Evolutionary conservation across 2,113 vertebrate species (phyloP).

Genomic region (Notarius quadriscutis): DNA sequence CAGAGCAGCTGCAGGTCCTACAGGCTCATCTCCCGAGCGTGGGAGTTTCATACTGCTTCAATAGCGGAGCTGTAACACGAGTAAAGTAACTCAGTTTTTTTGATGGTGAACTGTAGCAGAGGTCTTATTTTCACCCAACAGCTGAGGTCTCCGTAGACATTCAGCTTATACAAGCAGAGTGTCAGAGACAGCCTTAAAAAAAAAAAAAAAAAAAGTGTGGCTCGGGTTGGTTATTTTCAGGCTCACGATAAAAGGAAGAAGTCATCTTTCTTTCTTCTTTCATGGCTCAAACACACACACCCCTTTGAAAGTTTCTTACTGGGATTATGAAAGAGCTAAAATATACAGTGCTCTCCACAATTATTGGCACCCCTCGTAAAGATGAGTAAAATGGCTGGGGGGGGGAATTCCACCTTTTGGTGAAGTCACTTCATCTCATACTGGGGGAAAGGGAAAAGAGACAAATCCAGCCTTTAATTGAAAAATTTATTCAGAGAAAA

Average conservation of each 20-base stretch:
- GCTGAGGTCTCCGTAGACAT: constrained; percentile 23
- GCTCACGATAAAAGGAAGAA: constrained; percentile 1
- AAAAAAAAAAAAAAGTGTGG: neutral
- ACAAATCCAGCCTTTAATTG: too few relatives aligned
- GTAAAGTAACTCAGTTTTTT: constrained; percentile 29
- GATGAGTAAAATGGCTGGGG: too few relatives aligned
- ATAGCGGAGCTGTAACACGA: constrained; percentile 16
- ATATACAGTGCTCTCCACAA: neutral
- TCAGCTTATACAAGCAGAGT: constrained; percentile 22
- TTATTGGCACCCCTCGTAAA: too few relatives aligned
- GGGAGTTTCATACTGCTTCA: constrained; percentile 17
- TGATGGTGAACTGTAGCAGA: constrained; percentile 9
- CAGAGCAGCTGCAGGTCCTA: neutral
- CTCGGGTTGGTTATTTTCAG: constrained; percentile 31
- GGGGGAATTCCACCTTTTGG: too few relatives aligned
- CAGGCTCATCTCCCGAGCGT: constrained; percentile 23
- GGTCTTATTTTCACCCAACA: constrained; percentile 26
- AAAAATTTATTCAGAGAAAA: too few relatives aligned
- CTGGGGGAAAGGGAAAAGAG: too few relatives aligned
- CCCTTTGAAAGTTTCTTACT: neutral
- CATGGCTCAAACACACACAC: neutral
- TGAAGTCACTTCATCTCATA: too few relatives aligned
- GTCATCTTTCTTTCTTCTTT: neutral
- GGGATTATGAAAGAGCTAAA: neutral
- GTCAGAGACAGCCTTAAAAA: neutral